Conservation (phyloP, 2,797 vertebrate species). For the Enteromius afrohamiltoni region DNA sequence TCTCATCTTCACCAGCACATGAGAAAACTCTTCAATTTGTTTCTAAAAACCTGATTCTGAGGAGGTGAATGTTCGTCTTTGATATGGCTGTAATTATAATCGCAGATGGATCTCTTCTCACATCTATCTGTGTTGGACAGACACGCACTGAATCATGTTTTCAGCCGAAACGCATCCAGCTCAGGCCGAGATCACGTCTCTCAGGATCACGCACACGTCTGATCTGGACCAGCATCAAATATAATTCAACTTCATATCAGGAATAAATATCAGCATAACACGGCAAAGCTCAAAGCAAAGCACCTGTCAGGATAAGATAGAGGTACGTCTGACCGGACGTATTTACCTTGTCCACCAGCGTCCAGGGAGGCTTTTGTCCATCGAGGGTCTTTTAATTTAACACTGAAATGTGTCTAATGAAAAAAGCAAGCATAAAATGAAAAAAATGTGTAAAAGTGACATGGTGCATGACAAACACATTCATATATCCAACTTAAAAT, state of each 20-base stretch:
- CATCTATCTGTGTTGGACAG: background rate
- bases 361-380: conserved; percentile 73
- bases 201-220: background rate
- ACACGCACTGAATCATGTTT: background rate
- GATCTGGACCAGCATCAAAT: background rate
- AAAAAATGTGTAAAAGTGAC: conserved; percentile 66
- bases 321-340: background rate
- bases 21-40: background rate
- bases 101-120: background rate
- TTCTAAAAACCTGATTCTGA: background rate
- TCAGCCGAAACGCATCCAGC: background rate
- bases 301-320: background rate
- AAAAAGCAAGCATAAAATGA: conserved; percentile 77
- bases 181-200: background rate
- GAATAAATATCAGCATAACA: background rate
- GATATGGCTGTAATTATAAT: background rate
- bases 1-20: background rate
- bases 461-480: conserved; percentile 15
- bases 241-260: background rate
- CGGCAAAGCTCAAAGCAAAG: background rate
- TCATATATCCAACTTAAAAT: conserved; percentile 2
- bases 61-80: background rate
- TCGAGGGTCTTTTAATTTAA: conserved; percentile 76
- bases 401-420: conserved; percentile 81
- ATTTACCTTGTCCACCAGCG: conserved; percentile 74